These are phyloP conservation scores for Heliconius ismenius DNA, from an alignment of 2,888 invertebrate genomes.

Conservation along the genomic window DNA sequence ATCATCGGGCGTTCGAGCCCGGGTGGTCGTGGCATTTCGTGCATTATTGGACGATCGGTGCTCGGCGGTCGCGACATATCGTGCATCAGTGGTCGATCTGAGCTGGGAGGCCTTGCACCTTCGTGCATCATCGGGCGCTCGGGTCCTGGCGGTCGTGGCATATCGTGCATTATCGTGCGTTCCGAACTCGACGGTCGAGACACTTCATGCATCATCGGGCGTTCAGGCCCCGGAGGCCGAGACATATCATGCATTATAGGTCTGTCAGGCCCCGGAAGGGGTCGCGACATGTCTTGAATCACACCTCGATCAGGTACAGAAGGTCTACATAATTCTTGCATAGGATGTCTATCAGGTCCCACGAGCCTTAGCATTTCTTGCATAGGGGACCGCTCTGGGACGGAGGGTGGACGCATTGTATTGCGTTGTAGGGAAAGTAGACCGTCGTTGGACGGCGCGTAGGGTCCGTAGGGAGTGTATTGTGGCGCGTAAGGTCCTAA, in stretches of 20 bases:
- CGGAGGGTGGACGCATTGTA: conserved; percentile 26
- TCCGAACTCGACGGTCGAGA: conserved; percentile 27
- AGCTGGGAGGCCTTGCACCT: neutral
- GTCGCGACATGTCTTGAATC: conserved; percentile 31
- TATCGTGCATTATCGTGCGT: conserved; percentile 20
- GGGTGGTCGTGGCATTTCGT: conserved; percentile 20
- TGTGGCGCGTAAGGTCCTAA: conserved; percentile 78
- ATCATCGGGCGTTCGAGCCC: conserved; percentile 15
- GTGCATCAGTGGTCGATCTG: conserved; percentile 22
- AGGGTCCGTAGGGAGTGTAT: conserved; percentile 74
- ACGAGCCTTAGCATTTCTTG: conserved; percentile 34
- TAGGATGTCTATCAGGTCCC: conserved; percentile 32
- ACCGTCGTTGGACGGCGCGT: conserved; percentile 57
- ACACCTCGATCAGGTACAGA: conserved; percentile 27
- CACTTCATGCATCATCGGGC: conserved; percentile 31
- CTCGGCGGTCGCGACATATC: conserved; percentile 29
- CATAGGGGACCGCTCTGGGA: conserved; percentile 35
- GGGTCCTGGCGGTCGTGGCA: conserved; percentile 18
- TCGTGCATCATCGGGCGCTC: neutral
- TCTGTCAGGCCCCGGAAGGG: conserved; percentile 1
- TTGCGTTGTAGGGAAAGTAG: conserved; percentile 34
- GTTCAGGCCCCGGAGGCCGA: neutral
- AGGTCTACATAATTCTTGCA: conserved; percentile 34
- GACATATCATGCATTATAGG: neutral
- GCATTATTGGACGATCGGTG: conserved; percentile 7